Evolutionary conservation across 2,113 vertebrate species (phyloP).

Genomic region (Tricholaema leucomelas): DNA sequence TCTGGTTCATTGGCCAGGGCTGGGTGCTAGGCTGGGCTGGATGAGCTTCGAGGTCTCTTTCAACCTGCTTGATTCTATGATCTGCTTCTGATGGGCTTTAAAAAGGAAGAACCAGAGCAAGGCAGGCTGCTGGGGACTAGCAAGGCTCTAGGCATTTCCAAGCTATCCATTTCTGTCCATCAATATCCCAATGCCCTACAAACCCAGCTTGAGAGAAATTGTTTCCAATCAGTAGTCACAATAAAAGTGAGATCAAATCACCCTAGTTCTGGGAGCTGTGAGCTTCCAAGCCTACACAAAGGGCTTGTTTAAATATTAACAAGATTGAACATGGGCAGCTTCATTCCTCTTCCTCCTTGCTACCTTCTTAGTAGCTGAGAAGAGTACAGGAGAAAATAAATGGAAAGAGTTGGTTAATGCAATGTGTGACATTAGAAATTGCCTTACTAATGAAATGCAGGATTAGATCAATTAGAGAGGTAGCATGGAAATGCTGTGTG

Average conservation of each 20-base stretch:
- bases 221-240: background rate
- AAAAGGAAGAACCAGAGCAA: background rate
- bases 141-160: background rate
- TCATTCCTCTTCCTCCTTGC: background rate
- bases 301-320: background rate
- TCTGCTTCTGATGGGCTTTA: background rate
- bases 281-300: background rate
- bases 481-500: background rate
- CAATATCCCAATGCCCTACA: background rate
- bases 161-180: background rate
- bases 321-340: background rate
- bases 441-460: slow-evolving; percentile 11
- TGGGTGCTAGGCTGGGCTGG: too few relatives aligned
- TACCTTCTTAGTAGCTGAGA: background rate
- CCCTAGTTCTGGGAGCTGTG: background rate
- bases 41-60: too few relatives aligned
- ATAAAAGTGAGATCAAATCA: background rate
- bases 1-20: too few relatives aligned
- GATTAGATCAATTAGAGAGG: slow-evolving; percentile 24
- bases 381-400: background rate
- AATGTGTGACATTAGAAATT: slow-evolving; percentile 25
- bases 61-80: too few relatives aligned
- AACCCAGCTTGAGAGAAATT: background rate
- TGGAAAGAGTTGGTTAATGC: background rate
- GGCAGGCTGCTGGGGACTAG: background rate